phyloP scores from a whole-genome alignment of 2,888 invertebrate species.

The Agonopterix arenella region DNA sequence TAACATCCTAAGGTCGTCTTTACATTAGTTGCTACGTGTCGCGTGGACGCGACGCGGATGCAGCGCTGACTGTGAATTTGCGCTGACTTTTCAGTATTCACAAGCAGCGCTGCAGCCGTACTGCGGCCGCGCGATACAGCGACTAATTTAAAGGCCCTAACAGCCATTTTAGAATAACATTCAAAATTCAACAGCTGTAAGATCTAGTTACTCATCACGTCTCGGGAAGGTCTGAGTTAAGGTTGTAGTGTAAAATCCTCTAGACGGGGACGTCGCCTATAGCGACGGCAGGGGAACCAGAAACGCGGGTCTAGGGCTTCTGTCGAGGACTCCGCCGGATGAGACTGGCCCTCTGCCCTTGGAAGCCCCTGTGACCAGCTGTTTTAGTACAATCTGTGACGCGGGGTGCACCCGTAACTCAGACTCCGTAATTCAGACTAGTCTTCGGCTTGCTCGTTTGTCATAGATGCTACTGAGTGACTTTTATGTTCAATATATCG shows the following conservation, averaged over 20 bases:
- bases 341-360: slow-evolving; percentile 68
- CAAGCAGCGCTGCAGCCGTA: no score
- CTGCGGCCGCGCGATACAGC: no score
- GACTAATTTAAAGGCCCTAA: no score
- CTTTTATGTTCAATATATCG: neutral
- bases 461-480: slow-evolving; percentile 44
- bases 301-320: slow-evolving; percentile 67
- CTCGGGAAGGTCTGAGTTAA: slow-evolving; percentile 90
- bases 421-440: slow-evolving; percentile 94
- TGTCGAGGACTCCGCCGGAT: slow-evolving; percentile 70
- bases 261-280: slow-evolving; percentile 79
- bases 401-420: slow-evolving; percentile 77
- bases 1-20: no score
- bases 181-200: neutral
- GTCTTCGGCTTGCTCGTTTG: slow-evolving; percentile 78
- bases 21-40: no score
- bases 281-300: slow-evolving; percentile 81
- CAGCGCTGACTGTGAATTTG: no score
- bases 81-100: no score
- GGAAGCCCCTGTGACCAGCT: slow-evolving; percentile 81
- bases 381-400: slow-evolving; percentile 85
- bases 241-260: slow-evolving; percentile 68
- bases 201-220: slow-evolving; percentile 56
- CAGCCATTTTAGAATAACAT: no score
- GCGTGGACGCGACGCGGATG: no score